Base-by-base conservation (phyloP, 2,797 vertebrate genomes). In the Acipenser transmontanus region DNA sequence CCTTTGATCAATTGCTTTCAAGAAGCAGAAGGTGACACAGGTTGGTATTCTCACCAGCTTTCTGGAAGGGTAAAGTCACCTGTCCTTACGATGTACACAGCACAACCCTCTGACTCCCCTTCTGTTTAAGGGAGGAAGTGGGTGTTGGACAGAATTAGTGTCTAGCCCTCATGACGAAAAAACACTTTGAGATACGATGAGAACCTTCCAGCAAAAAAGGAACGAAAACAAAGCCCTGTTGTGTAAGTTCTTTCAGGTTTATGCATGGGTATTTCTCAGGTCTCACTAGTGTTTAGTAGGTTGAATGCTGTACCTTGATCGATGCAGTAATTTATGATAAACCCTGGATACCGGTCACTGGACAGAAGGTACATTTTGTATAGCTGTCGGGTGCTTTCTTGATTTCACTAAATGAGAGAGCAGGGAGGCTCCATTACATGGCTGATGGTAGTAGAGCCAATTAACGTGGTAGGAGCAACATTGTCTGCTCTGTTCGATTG, bases 381-480 rank as follows among this genome's bases (percentile, higher is more conserved):
- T 13, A n/a, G 54, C 54, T 57, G 14, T 57, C 14, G 12, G 54
- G 14, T n/a, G 54, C 54, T 57, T 13, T 57, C 54, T 57, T 11
- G 54, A 57, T 57, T 57, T 57, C 54, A 57, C 54, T 57, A n/a
- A 57, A 11, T 57, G 54, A n/a, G 14, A 57, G 14, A 74, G 34
- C 34, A 34, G 66, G 54, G 11, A 76, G 72, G 81, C 80, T 80
- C 74, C 65, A 66, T 78, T 85, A 71, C 70, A 57, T n/a, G 54
- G 54, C 34, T 34, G 34, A 34, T 34, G 34, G 34, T 34, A 34
- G 34, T 3, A 34, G 34, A 34, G 2, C 34, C 2, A 34, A 34
- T 34, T 34, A 34, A 34, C 34, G 2, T 34, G 34, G 34, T 57
- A 57, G 54, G 14, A n/a, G 12, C 9, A 57, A 7, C 54, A n/a